Conservation (phyloP, 2,797 vertebrate species). For the Carduelis carduelis region DNA sequence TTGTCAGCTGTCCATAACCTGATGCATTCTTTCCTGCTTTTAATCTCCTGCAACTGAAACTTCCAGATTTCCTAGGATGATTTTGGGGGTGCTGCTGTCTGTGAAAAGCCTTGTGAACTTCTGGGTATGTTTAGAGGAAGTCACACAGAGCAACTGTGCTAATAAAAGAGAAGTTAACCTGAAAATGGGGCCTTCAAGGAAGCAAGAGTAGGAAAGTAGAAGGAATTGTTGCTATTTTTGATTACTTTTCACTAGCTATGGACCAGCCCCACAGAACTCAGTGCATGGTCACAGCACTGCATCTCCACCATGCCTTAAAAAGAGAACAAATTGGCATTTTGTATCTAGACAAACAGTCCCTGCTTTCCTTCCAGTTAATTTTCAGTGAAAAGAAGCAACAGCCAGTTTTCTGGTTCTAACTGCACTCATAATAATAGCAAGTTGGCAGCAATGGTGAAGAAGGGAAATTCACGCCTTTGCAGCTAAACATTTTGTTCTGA, state of each 20-base stretch:
- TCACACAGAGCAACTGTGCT: accelerated
- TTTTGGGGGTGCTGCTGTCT: neutral
- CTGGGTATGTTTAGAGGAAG: neutral
- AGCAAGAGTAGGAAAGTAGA: neutral
- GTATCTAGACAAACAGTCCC: neutral
- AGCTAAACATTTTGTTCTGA: conserved; percentile 37
- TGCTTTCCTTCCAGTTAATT: neutral
- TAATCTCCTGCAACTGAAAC: neutral
- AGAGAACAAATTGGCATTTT: neutral
- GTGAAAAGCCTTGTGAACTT: neutral
- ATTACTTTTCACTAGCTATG: neutral
- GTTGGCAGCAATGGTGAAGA: neutral
- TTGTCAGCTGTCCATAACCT: neutral
- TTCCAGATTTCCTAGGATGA: accelerated
- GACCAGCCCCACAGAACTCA: neutral
- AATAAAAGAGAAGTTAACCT: neutral
- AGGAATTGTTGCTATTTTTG: neutral
- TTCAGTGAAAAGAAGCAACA: neutral
- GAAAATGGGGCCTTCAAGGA: neutral
- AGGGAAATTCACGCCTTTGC: neutral
- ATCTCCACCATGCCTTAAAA: neutral
- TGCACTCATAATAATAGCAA: neutral
- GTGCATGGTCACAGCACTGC: accelerated
- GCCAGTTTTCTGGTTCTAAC: neutral
- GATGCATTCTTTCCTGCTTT: neutral